Percentiles rank a stretch among this genome's conserved stretches.
Conservation (phyloP, 2,113 vertebrate genomes). For the Phalacrocorax aristotelis region DNA sequence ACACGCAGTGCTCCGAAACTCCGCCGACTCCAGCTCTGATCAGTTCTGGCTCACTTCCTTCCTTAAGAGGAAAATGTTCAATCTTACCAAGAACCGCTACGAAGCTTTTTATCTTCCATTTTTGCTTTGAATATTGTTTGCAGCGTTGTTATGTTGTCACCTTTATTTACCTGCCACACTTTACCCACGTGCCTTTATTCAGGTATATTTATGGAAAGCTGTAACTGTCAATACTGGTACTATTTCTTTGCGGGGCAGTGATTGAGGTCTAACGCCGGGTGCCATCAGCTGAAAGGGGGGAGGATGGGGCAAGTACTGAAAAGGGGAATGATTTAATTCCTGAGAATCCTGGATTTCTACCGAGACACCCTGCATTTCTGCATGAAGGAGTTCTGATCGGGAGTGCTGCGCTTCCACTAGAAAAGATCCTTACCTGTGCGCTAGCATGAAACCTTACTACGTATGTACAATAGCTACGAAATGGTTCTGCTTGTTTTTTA, state of each 20-base stretch:
- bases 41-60: slow-evolving; percentile 55
- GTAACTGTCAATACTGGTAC: background rate
- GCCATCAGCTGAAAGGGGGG: background rate
- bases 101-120: background rate
- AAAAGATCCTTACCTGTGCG: background rate
- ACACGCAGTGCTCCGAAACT: slow-evolving; percentile 1
- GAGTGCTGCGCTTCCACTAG: background rate
- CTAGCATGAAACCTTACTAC: background rate
- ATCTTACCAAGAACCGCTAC: background rate
- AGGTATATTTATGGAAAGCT: background rate
- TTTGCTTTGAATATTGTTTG: background rate
- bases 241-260: background rate
- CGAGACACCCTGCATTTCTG: background rate
- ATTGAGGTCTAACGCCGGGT: background rate
- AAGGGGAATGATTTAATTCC: background rate
- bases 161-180: background rate
- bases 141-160: background rate
- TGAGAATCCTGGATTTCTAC: background rate
- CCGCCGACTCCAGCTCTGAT: background rate
- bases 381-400: background rate
- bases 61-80: slow-evolving; percentile 43
- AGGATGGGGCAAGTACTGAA: background rate
- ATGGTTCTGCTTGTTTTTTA: background rate
- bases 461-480: fast-evolving
- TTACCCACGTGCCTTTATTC: background rate